Evolutionary conservation across 2,797 vertebrate species (phyloP).

Genomic region (Oreonectes daqikongensis): DNA sequence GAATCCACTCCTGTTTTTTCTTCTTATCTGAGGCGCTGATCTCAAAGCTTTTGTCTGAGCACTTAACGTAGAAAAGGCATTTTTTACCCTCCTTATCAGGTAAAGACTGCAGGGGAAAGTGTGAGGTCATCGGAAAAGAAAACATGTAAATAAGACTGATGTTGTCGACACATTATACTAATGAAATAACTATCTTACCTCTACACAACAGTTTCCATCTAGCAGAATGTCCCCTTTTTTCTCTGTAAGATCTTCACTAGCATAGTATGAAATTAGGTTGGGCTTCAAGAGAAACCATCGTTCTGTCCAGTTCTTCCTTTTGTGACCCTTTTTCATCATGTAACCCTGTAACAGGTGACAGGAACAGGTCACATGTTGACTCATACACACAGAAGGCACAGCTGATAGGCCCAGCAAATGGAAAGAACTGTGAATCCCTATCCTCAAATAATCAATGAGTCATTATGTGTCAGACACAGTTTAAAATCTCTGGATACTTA

Average conservation of each 20-base stretch:
- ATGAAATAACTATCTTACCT: conserved; percentile 74
- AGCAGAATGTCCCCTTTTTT: conserved; percentile 92
- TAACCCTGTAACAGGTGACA: conserved; percentile 83
- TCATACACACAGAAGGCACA: not conserved
- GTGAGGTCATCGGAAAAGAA: conserved; percentile 45
- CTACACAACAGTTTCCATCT: conserved; percentile 87
- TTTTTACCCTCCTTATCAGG: conserved; percentile 96
- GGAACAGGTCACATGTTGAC: conserved; percentile 3
- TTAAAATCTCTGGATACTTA: conserved; percentile 20
- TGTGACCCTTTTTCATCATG: conserved; percentile 97
- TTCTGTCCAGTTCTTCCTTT: conserved; percentile 97
- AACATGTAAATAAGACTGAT: conserved; percentile 2
- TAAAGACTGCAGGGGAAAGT: conserved; percentile 78
- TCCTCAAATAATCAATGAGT: not conserved
- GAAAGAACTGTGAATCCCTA: too few species aligned
- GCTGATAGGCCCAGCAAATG: not conserved
- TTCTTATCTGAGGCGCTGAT: conserved; percentile 97
- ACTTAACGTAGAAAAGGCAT: conserved; percentile 93
- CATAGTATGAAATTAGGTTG: conserved; percentile 87
- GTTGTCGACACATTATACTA: not conserved
- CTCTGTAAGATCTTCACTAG: conserved; percentile 89
- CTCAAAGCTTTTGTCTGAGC: conserved; percentile 91
- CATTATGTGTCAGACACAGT: not conserved
- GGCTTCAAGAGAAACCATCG: conserved; percentile 95
- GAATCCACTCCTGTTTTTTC: conserved; percentile 98